Conservation (phyloP, 2,113 vertebrate genomes). For the Cochlearius cochlearius region DNA sequence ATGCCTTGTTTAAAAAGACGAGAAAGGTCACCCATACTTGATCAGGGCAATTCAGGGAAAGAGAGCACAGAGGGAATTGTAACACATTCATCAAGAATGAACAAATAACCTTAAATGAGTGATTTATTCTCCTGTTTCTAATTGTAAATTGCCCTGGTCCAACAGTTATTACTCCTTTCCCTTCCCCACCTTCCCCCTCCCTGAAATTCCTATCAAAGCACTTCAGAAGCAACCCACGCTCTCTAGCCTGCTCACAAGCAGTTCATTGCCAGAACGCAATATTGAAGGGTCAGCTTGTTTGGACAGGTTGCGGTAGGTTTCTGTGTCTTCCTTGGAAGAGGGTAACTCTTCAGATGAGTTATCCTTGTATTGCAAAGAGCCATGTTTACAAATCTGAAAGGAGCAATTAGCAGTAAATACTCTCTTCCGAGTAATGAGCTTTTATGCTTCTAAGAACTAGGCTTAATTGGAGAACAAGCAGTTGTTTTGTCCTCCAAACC, state of each 20-base stretch:
- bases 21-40: slow-evolving; percentile 56
- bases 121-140: background rate
- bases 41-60: background rate
- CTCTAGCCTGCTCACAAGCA: background rate
- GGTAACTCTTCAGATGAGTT: background rate
- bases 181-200: background rate
- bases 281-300: background rate
- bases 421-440: background rate
- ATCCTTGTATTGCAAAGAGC: background rate
- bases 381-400: background rate
- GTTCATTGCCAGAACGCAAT: background rate
- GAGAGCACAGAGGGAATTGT: background rate
- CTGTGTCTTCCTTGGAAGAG: background rate
- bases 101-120: background rate
- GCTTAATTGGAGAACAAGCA: background rate
- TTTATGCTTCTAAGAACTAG: background rate
- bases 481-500: background rate
- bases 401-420: background rate
- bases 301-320: background rate
- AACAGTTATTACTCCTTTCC: background rate
- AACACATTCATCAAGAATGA: background rate
- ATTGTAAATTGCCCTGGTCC: background rate
- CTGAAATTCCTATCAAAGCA: background rate
- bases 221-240: background rate
- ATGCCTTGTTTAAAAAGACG: slow-evolving; percentile 42